Percentiles rank a stretch among this genome's conserved stretches.
Conservation (phyloP, 2,113 vertebrate species). For the Rhinoderma darwinii region DNA sequence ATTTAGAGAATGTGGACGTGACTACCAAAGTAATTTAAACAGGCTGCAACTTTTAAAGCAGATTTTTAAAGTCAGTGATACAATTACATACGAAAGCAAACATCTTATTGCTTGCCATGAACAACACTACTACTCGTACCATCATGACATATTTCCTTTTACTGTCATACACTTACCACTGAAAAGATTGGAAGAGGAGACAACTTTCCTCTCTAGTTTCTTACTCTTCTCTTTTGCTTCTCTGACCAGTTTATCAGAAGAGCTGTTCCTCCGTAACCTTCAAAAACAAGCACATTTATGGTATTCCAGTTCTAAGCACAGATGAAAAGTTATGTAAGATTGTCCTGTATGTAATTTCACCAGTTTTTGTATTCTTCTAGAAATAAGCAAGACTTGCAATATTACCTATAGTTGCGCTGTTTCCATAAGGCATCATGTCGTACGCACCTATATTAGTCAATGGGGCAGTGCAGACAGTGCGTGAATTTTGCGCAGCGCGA, state of each 20-base stretch:
- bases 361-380: neutral
- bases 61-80: too few relatives aligned
- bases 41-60: too few relatives aligned
- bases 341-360: neutral
- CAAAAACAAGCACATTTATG: conserved; percentile 16
- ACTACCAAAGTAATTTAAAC: too few relatives aligned
- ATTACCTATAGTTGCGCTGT: too few relatives aligned
- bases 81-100: too few relatives aligned
- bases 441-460: too few relatives aligned
- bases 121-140: neutral
- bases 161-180: conserved; percentile 59
- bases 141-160: neutral
- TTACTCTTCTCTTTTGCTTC: conserved; percentile 72
- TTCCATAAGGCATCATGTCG: too few relatives aligned
- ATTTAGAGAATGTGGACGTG: too few relatives aligned
- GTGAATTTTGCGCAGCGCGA: too few relatives aligned
- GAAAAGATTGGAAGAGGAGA: conserved; percentile 82
- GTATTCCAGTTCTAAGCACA: neutral
- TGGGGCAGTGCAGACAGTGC: too few relatives aligned
- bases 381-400: too few relatives aligned
- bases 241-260: conserved; percentile 74
- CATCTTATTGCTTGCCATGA: too few relatives aligned
- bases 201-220: conserved; percentile 82
- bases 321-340: neutral
- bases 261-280: conserved; percentile 82